Evolutionary conservation across 2,888 invertebrate genomes (phyloP), one percentile per base, ranked within the genome.

Genomic region (Erynnis tages): DNA sequence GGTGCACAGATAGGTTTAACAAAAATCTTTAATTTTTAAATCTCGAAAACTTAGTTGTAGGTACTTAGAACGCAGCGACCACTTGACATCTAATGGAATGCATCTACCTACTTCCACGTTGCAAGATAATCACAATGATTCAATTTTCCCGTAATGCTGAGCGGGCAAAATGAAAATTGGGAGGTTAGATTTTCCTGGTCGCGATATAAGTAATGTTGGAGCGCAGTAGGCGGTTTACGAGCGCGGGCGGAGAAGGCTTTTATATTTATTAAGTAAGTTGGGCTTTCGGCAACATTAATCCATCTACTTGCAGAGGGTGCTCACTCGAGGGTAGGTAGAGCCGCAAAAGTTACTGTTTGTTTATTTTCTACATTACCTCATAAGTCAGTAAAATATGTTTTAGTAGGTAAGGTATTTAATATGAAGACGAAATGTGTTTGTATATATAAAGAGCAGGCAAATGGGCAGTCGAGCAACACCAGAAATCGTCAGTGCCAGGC

Each of bases 261-360:
- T 90, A 90, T 90, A 90, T 90, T 90, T 90, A 90, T 90, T 90
- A 90, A 90, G 88, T 90, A 90, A 90, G 89, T 90, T 90, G 82
- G 86, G 87, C 87, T 88, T 87, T 89, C 70, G 88, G 86, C 73
- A 74, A 78, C 81, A 89, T 88, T 89, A 89, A 88, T 87, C 88
- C 86, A 88, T 87, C 88, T 88, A 50, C 50, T 49, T 32, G 25
- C 27, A 35, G 13, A 43, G 50, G 50, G 50, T 41, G 3, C 25
- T 88, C 86, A 86, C 85, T 71, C 77, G 76, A 81, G 82, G 79
- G 68, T 72, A 67, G 3, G n/a, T 77, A 29, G 74, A 76, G 81
- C 79, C 79, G 81, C 74, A 66, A 30, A 54, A 27, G 8, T 10
- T 14, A 27, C 17, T 6, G 27, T 29, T 41, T 34, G 17, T 16